Evolutionary conservation across 2,113 vertebrate genomes (phyloP).

Genomic region (Epinephelus lanceolatus): DNA sequence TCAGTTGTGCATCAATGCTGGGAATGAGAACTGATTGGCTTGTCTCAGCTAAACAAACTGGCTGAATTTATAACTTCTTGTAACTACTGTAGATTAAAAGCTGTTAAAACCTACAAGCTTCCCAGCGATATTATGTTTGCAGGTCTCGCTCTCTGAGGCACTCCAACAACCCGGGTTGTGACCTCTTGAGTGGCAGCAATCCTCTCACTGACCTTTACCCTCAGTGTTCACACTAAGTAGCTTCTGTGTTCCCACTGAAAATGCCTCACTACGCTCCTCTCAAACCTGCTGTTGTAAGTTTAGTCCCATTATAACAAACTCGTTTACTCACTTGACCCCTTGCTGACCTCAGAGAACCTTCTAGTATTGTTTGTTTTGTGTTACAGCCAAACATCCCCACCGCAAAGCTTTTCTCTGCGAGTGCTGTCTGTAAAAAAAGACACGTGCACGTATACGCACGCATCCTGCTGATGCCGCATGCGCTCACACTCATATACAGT

Average conservation of each 20-base stretch:
- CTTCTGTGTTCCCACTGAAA: constrained; percentile 51
- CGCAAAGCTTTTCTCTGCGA: constrained; percentile 16
- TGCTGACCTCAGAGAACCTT: constrained; percentile 53
- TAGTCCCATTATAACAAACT: constrained; percentile 58
- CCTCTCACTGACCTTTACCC: constrained; percentile 58
- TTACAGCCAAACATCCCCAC: constrained; percentile 36
- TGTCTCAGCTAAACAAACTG: neutral
- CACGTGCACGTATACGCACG: neutral
- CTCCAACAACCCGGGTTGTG: constrained; percentile 27
- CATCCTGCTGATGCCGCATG: constrained; percentile 26
- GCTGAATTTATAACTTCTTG: neutral
- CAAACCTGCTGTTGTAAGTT: constrained; percentile 24
- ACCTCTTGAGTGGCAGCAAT: constrained; percentile 49
- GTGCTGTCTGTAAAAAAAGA: constrained; percentile 1
- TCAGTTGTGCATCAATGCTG: too few relatives aligned
- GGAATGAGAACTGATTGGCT: too few relatives aligned
- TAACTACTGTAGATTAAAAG: neutral
- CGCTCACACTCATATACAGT: neutral
- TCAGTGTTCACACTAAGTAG: constrained; percentile 44
- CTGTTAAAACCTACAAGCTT: neutral
- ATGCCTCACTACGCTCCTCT: constrained; percentile 34
- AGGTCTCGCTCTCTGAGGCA: constrained; percentile 33
- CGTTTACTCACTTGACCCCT: constrained; percentile 62
- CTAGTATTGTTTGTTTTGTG: constrained; percentile 48
- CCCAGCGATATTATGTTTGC: neutral